A percentile compares a stretch with the other conserved stretches of the same genome.
Evolutionary conservation across 2,888 invertebrate genomes (phyloP).

Genomic region (Orthosia gothica): DNA sequence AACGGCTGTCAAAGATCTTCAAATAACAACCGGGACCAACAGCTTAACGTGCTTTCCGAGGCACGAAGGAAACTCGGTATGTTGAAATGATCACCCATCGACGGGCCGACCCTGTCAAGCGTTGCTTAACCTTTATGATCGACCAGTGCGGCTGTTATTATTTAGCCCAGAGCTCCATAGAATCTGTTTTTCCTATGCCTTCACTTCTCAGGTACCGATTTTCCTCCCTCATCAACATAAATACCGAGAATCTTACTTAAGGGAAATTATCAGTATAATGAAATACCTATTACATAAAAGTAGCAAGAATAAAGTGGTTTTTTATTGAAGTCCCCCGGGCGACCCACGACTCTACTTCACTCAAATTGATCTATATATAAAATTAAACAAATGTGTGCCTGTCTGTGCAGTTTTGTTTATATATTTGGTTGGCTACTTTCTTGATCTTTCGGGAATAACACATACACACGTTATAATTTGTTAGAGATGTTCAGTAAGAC

Average conservation of each 20-base stretch:
- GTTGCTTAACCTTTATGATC: no score
- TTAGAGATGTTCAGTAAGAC: neutral
- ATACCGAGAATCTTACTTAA: slow-evolving; percentile 42
- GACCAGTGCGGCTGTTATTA: no score
- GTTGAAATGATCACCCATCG: no score
- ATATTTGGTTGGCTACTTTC: slow-evolving; percentile 37
- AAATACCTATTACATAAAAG: slow-evolving; percentile 71
- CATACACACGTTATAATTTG: neutral
- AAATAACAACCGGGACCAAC: no score
- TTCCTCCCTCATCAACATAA: slow-evolving; percentile 5
- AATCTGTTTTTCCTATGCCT: neutral
- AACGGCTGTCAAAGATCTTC: no score
- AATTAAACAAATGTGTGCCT: slow-evolving; percentile 52
- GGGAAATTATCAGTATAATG: slow-evolving; percentile 66
- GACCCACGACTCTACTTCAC: slow-evolving; percentile 52
- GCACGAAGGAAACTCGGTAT: no score
- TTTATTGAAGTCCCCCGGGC: slow-evolving; percentile 75
- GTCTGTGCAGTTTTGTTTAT: slow-evolving; percentile 52
- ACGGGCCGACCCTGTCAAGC: no score
- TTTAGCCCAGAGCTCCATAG: no score
- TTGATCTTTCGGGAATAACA: slow-evolving; percentile 14
- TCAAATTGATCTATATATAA: slow-evolving; percentile 65
- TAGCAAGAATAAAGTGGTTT: slow-evolving; percentile 75
- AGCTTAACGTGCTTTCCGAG: no score
- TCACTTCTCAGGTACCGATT: neutral